Evolutionary conservation across 1,140 invertebrate genomes (phyloP).

Genomic region (Tyrophagus putrescentiae): DNA sequence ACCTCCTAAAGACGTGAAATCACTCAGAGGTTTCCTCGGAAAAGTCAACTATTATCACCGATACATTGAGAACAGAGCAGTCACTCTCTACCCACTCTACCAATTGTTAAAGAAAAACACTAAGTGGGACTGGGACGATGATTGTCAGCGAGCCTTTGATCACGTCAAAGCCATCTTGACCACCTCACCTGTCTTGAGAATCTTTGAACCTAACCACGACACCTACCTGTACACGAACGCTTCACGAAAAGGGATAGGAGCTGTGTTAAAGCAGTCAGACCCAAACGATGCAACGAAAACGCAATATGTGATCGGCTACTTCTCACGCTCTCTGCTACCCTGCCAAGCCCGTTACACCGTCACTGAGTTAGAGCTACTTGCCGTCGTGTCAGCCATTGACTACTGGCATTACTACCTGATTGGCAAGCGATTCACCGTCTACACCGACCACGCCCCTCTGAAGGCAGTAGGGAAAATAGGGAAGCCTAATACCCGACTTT

Average conservation of each 20-base stretch:
- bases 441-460: constrained; percentile 39
- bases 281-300: too few species aligned
- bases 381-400: constrained; percentile 36
- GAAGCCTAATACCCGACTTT: constrained; percentile 16
- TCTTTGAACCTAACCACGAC: constrained; percentile 9
- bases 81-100: constrained; percentile 25
- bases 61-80: constrained; percentile 34
- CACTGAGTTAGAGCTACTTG: constrained; percentile 39
- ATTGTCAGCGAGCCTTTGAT: constrained; percentile 22
- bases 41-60: constrained; percentile 36
- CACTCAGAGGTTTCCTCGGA: constrained; percentile 34
- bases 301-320: background rate
- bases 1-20: constrained; percentile 4
- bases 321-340: constrained; percentile 27
- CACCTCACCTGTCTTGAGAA: constrained; percentile 13
- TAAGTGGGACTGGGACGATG: constrained; percentile 23
- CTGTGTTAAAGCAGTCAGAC: constrained; percentile 22
- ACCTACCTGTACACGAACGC: constrained; percentile 23
- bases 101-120: constrained; percentile 27
- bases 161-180: constrained; percentile 21
- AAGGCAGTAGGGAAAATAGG: constrained; percentile 19
- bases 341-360: constrained; percentile 36
- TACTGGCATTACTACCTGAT: constrained; percentile 39
- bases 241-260: constrained; percentile 19
- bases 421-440: constrained; percentile 36